These are phyloP conservation scores for Sminthurinus signatus DNA, from an alignment of 1,140 invertebrate genomes.

Conservation along the genomic window DNA sequence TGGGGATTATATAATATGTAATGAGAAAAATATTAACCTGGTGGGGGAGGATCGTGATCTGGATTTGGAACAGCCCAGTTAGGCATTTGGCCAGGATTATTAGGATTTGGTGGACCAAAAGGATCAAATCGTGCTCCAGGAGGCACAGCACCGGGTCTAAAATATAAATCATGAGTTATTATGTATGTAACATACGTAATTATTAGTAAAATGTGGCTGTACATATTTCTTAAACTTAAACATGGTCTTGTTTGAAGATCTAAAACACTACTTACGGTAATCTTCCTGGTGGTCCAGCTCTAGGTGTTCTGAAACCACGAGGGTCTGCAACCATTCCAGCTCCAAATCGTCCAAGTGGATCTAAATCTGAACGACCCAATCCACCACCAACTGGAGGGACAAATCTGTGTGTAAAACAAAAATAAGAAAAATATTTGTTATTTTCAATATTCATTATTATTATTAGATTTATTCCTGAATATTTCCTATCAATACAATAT, in stretches of 20 bases:
- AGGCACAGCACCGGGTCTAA: constrained; percentile 15
- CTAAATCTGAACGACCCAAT: constrained; percentile 33
- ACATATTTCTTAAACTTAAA: too few species aligned
- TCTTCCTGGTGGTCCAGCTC: constrained; percentile 3
- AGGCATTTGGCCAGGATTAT: not conserved
- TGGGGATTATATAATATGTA: constrained; percentile 6
- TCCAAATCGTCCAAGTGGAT: constrained; percentile 36
- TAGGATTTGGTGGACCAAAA: constrained; percentile 28
- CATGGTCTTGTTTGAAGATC: not conserved
- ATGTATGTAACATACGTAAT: too few species aligned
- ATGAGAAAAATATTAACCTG: constrained; percentile 9
- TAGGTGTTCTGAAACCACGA: constrained; percentile 22
- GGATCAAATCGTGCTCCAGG: constrained; percentile 36
- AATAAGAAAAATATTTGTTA: too few species aligned
- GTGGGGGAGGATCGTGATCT: constrained; percentile 35
- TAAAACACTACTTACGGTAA: constrained; percentile 5
- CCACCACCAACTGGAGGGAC: constrained; percentile 12
- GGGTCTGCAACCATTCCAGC: constrained; percentile 35
- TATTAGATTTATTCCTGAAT: too few species aligned
- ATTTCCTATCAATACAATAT: too few species aligned
- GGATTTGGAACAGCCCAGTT: constrained; percentile 32
- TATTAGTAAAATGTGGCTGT: not conserved
- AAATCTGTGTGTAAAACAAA: not conserved
- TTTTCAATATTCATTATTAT: too few species aligned
- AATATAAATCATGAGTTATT: not conserved